These are phyloP conservation scores for Selene dorsalis DNA, from an alignment of 2,797 vertebrate species.

Conservation along the genomic window DNA sequence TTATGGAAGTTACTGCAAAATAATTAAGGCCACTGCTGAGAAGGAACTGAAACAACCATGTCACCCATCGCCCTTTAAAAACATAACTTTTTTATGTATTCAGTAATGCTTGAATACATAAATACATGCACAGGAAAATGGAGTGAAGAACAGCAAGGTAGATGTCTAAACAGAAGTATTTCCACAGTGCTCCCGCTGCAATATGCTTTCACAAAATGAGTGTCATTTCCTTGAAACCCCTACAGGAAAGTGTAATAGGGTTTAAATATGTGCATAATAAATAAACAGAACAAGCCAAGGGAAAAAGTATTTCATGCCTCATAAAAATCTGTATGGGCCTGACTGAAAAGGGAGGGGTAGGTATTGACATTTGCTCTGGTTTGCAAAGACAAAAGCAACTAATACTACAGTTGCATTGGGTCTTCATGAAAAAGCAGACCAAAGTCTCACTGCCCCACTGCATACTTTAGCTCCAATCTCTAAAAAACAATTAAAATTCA, in stretches of 20 bases:
- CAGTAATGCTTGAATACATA: slow-evolving; percentile 50
- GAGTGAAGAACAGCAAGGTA: slow-evolving; percentile 46
- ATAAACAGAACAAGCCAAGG: slow-evolving; percentile 62
- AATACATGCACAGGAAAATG: slow-evolving; percentile 43
- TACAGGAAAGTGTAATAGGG: slow-evolving; percentile 60
- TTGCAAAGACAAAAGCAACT: slow-evolving; percentile 54
- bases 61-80: slow-evolving; percentile 32
- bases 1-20: slow-evolving; percentile 15
- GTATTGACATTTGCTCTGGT: slow-evolving; percentile 58
- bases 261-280: slow-evolving; percentile 77
- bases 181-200: slow-evolving; percentile 52
- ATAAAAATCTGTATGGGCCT: slow-evolving; percentile 63
- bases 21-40: slow-evolving; percentile 5
- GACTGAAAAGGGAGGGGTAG: slow-evolving; percentile 28
- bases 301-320: slow-evolving; percentile 74
- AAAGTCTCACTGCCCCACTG: slow-evolving; percentile 13
- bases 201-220: slow-evolving; percentile 54
- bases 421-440: slow-evolving; percentile 21
- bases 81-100: slow-evolving; percentile 35
- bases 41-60: slow-evolving; percentile 14
- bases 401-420: slow-evolving; percentile 19
- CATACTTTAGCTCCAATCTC: neutral
- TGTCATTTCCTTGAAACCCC: slow-evolving; percentile 66
- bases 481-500: neutral
- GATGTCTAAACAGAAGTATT: slow-evolving; percentile 39